Percentiles rank a stretch among this genome's conserved stretches.
Evolutionary conservation across 1,140 invertebrate species (phyloP).

Genomic region (Drosophila santomea): DNA sequence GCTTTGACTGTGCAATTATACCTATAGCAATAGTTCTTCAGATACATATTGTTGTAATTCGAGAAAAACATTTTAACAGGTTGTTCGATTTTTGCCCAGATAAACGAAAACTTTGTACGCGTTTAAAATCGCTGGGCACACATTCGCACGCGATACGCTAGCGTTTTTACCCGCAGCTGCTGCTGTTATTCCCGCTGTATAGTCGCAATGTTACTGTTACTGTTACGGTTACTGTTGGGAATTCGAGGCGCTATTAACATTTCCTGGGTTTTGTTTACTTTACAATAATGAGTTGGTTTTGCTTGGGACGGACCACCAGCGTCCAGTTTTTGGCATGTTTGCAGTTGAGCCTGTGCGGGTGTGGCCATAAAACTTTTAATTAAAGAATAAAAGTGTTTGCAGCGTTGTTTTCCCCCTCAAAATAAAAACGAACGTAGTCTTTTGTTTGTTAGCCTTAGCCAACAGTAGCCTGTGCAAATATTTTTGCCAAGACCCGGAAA

Average conservation of each 20-base stretch:
- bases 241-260: conserved; percentile 62
- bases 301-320: conserved; percentile 61
- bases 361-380: conserved; percentile 61
- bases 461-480: conserved; percentile 75
- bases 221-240: conserved; percentile 28
- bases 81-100: not conserved
- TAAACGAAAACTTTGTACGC: conserved; percentile 10
- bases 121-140: conserved; percentile 39
- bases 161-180: conserved; percentile 31
- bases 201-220: conserved; percentile 18
- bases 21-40: conserved; percentile 83
- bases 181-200: conserved; percentile 19
- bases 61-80: conserved; percentile 71
- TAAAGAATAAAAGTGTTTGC: conserved; percentile 61
- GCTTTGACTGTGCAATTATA: conserved; percentile 26
- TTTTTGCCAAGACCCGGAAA: conserved; percentile 29
- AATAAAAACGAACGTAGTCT: conserved; percentile 31
- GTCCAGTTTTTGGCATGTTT: conserved; percentile 49
- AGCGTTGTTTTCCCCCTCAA: conserved; percentile 56
- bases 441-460: conserved; percentile 9
- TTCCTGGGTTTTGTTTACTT: conserved; percentile 61
- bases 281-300: conserved; percentile 37
- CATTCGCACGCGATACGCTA: conserved; percentile 29
- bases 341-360: conserved; percentile 12
- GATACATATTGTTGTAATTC: conserved; percentile 82